Evolutionary conservation across 2,888 invertebrate species (phyloP).

Genomic region (Philereme vetulata): DNA sequence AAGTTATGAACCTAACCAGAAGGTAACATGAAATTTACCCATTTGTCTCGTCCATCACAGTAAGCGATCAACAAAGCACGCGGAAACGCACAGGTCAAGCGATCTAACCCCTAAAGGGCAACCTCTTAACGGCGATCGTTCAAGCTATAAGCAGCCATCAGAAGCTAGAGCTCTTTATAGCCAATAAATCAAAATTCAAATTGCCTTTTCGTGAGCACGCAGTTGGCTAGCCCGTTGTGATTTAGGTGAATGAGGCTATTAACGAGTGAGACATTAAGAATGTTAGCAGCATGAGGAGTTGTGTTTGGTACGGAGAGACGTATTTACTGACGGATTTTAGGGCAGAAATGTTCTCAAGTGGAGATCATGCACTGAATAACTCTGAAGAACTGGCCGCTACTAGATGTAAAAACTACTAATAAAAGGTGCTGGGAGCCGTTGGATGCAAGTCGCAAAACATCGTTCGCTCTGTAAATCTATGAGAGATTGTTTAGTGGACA

Average conservation of each 20-base stretch:
- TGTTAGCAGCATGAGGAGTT: neutral
- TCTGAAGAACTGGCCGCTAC: no score
- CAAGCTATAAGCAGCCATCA: conserved; percentile 19
- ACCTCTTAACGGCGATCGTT: conserved; percentile 13
- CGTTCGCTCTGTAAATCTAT: no score
- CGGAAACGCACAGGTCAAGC: conserved; percentile 16
- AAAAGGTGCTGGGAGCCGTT: no score
- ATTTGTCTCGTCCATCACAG: conserved; percentile 6
- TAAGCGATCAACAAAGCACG: conserved; percentile 1
- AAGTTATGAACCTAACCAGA: no score
- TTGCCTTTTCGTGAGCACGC: conserved; percentile 23
- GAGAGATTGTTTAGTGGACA: no score
- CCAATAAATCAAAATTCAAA: conserved; percentile 22
- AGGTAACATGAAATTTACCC: neutral
- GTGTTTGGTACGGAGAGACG: no score
- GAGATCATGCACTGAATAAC: no score
- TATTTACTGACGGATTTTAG: no score
- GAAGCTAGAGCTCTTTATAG: conserved; percentile 18
- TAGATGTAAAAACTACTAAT: no score
- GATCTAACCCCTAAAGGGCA: conserved; percentile 19
- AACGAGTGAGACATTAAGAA: neutral
- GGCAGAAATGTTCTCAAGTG: no score
- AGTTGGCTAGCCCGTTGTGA: conserved; percentile 11
- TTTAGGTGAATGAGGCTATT: conserved; percentile 1
- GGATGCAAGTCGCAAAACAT: no score